These are phyloP conservation scores for Tapirus terrestris DNA, from an alignment of 2,113 vertebrate genomes.

Conservation along the genomic window DNA sequence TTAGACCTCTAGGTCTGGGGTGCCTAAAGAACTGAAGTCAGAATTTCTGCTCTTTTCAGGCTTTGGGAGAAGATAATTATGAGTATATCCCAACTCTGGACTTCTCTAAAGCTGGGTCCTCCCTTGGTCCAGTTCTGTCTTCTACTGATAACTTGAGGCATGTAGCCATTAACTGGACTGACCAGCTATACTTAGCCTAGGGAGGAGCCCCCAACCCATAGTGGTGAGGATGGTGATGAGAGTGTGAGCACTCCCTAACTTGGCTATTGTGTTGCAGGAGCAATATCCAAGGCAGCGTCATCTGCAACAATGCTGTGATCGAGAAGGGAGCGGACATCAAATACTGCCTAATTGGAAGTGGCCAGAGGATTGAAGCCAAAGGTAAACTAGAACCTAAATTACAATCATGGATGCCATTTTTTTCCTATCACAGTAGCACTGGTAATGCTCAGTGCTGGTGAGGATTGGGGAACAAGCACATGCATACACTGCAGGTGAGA, in stretches of 20 bases:
- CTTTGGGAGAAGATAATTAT: neutral
- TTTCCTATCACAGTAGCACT: neutral
- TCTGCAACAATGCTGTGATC: constrained; percentile 95
- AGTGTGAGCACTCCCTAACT: neutral
- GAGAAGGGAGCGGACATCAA: constrained; percentile 95
- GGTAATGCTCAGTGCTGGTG: neutral
- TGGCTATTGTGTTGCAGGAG: constrained; percentile 88
- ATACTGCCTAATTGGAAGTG: constrained; percentile 95
- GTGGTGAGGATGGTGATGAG: neutral
- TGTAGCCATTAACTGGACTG: neutral
- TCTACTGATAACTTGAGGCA: constrained; percentile 1
- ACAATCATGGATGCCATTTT: neutral
- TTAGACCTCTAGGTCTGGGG: neutral
- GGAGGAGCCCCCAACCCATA: neutral
- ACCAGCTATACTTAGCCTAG: neutral
- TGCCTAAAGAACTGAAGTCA: constrained; percentile 45
- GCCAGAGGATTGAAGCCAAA: constrained; percentile 92
- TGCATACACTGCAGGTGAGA: neutral
- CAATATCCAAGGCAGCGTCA: constrained; percentile 94
- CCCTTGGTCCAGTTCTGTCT: neutral
- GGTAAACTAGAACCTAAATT: constrained; percentile 86
- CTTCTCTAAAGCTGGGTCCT: neutral
- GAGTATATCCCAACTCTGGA: neutral
- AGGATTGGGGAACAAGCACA: neutral
- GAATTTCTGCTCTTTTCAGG: neutral